These are phyloP conservation scores for Drosophila borborema DNA, from an alignment of 2,888 invertebrate species.

Conservation along the genomic window DNA sequence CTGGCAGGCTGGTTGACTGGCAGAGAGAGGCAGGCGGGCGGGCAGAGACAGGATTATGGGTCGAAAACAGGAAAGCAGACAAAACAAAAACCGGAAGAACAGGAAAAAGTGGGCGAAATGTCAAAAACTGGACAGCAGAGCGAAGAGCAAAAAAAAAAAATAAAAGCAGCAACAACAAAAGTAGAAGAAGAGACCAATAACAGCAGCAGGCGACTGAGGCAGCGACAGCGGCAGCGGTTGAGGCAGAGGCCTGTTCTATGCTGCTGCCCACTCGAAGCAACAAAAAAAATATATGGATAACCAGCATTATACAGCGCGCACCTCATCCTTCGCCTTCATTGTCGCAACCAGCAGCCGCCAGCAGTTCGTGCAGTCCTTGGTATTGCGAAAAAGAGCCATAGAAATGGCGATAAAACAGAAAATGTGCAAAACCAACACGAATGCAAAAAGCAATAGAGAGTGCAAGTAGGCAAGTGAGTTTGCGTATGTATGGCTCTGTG, in stretches of 20 bases:
- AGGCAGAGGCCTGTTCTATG: slow-evolving; percentile 55
- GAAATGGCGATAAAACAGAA: slow-evolving; percentile 61
- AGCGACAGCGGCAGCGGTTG: slow-evolving; percentile 4
- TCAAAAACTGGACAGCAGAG: slow-evolving; percentile 71
- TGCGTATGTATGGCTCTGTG: neutral
- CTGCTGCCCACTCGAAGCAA: slow-evolving; percentile 52
- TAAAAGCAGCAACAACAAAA: neutral
- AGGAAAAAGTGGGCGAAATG: slow-evolving; percentile 83
- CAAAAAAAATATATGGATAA: neutral
- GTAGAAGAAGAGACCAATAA: slow-evolving; percentile 12
- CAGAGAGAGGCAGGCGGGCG: slow-evolving; percentile 29
- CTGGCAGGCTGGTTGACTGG: neutral
- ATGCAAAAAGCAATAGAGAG: slow-evolving; percentile 61
- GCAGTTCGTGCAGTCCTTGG: slow-evolving; percentile 22
- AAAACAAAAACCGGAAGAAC: slow-evolving; percentile 82
- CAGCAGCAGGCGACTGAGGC: slow-evolving; percentile 9
- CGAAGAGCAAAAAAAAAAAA: slow-evolving; percentile 21
- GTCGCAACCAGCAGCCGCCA: slow-evolving; percentile 6
- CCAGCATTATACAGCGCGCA: slow-evolving; percentile 36
- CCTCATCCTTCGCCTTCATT: slow-evolving; percentile 21
- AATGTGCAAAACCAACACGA: slow-evolving; percentile 50
- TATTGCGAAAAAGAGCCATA: slow-evolving; percentile 46
- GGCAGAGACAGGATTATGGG: slow-evolving; percentile 70
- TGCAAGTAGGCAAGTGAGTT: slow-evolving; percentile 62
- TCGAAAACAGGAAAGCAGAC: slow-evolving; percentile 78